These are phyloP conservation scores for Fragum fragum DNA, from an alignment of 2,888 invertebrate species.

Conservation along the genomic window DNA sequence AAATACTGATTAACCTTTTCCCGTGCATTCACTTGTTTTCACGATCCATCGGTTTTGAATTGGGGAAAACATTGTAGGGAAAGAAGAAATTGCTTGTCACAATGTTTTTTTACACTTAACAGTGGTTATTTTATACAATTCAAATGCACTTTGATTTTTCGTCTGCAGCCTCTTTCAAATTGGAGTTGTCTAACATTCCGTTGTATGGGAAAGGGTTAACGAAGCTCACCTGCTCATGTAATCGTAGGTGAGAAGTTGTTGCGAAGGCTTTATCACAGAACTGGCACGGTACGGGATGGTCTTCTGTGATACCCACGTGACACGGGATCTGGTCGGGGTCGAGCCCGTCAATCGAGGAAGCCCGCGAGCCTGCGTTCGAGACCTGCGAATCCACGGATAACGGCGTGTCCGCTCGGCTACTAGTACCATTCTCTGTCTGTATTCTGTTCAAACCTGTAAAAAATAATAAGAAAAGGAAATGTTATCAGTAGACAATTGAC, in stretches of 20 bases:
- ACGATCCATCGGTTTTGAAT: no score
- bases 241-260: constrained; percentile 94
- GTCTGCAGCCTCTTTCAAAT: no score
- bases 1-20: no score
- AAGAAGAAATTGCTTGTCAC: no score
- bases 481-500: no score
- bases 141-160: no score
- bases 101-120: no score
- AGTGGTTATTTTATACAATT: no score
- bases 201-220: no score
- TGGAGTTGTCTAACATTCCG: no score
- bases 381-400: constrained; percentile 59
- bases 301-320: constrained; percentile 91
- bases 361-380: constrained; percentile 57
- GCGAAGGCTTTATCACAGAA: constrained; percentile 97
- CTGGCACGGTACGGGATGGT: constrained; percentile 95
- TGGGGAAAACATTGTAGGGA: no score
- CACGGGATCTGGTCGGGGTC: constrained; percentile 88
- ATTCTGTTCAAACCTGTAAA: constrained; percentile 1
- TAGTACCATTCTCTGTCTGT: neutral
- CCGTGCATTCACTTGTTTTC: no score
- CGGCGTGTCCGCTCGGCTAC: constrained; percentile 55
- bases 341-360: constrained; percentile 62
- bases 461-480: neutral
- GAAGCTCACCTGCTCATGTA: constrained; percentile 95